phyloP scores from a whole-genome alignment of 2,797 vertebrate species.

The Gymnothorax javanicus region DNA sequence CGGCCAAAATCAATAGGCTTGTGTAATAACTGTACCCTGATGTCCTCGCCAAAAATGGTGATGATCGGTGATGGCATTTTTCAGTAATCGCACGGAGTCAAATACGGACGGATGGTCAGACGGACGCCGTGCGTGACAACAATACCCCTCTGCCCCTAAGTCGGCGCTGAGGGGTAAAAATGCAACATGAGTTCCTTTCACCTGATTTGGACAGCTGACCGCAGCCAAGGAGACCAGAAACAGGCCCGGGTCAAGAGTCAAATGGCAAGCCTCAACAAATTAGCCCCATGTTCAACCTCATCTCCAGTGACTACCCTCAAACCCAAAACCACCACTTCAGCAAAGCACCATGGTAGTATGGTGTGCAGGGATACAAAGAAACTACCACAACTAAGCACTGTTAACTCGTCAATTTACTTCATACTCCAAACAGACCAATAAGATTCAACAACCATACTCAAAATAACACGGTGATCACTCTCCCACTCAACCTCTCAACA shows the following conservation, averaged over 20 bases:
- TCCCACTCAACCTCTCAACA: neutral
- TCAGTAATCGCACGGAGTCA: no score
- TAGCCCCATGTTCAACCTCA: neutral
- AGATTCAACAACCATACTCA: neutral
- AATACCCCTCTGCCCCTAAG: no score
- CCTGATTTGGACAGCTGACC: conserved; percentile 13
- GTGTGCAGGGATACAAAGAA: neutral
- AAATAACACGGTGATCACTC: neutral
- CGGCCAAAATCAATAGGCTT: no score
- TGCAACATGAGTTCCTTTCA: neutral
- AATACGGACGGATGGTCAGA: no score
- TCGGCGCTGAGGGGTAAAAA: no score
- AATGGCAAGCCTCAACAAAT: conserved; percentile 26
- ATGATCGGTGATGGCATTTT: no score
- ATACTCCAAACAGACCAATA: neutral
- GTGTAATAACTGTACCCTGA: no score
- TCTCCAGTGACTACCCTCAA: neutral
- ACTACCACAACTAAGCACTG: neutral
- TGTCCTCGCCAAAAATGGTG: no score
- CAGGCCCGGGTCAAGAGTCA: neutral
- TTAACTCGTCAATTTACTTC: neutral
- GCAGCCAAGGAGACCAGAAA: neutral
- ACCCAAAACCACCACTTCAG: neutral
- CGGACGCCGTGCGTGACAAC: no score
- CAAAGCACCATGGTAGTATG: neutral